phyloP scores from a whole-genome alignment of 2,797 vertebrate species.

The Knipowitschia caucasica region DNA sequence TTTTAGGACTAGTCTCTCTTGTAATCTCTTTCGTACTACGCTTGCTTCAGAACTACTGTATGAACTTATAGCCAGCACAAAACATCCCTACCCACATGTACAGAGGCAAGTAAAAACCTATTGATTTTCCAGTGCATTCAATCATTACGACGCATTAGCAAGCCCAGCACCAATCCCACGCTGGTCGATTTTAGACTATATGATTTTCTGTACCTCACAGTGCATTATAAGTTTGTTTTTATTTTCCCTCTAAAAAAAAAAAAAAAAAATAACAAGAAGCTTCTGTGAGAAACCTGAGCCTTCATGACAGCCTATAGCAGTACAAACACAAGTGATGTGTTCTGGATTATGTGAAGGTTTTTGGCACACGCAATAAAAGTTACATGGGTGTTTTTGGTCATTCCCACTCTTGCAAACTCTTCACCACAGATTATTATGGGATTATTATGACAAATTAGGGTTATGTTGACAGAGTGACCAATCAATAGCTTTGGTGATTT shows the following conservation, averaged over 20 bases:
- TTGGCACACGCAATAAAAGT: neutral
- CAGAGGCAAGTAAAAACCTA: neutral
- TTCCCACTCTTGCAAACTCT: neutral
- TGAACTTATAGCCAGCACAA: slow-evolving; percentile 32
- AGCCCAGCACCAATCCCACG: neutral
- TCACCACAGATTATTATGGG: too few relatives aligned
- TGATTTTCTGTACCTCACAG: neutral
- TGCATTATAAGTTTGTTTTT: neutral
- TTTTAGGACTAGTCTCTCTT: neutral
- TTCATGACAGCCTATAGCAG: too few relatives aligned
- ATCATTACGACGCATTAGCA: neutral
- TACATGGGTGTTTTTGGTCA: neutral
- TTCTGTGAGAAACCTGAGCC: neutral
- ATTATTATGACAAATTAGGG: too few relatives aligned
- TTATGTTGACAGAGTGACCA: too few relatives aligned
- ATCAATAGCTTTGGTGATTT: too few relatives aligned
- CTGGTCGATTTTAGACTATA: neutral
- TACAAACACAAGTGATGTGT: too few relatives aligned
- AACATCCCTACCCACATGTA: slow-evolving; percentile 19
- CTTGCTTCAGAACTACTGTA: slow-evolving; percentile 16
- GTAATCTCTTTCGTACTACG: neutral
- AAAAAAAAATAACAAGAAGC: too few relatives aligned
- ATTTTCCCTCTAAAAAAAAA: too few relatives aligned
- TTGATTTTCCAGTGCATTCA: neutral
- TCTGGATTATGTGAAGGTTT: slow-evolving; percentile 1